These are phyloP conservation scores for Eretmochelys imbricata DNA, from an alignment of 2,113 vertebrate species.

Conservation along the genomic window DNA sequence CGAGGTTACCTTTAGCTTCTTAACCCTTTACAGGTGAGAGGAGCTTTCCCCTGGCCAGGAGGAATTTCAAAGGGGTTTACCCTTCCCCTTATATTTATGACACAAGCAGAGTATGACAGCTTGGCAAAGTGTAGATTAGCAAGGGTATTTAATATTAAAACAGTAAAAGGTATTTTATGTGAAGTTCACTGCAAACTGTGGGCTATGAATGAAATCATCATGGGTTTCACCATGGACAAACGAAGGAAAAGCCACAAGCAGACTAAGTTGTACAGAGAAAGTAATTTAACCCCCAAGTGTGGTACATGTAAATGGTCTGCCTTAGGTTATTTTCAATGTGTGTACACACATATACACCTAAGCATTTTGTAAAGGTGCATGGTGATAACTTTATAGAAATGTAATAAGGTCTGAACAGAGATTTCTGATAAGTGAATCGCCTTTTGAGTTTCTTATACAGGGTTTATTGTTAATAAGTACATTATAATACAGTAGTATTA, in stretches of 20 bases:
- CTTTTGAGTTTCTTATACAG: neutral
- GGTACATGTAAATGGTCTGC: fast-evolving
- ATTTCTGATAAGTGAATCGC: slow-evolving; percentile 3
- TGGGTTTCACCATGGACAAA: neutral
- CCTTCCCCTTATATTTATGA: no score
- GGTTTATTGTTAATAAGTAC: neutral
- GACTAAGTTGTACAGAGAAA: neutral
- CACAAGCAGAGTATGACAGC: slow-evolving; percentile 12
- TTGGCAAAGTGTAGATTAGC: slow-evolving; percentile 41
- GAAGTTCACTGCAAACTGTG: neutral
- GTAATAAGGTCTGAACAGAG: neutral
- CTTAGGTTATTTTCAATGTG: neutral
- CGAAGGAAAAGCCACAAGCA: neutral
- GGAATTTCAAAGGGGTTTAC: no score
- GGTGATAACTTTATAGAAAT: neutral
- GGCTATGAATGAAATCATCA: neutral
- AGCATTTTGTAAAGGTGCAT: neutral
- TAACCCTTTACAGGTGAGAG: no score
- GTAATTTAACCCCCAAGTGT: neutral
- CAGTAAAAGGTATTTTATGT: neutral
- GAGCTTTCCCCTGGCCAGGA: no score
- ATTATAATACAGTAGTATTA: neutral
- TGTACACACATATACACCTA: neutral
- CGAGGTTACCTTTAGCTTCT: no score
- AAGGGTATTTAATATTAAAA: slow-evolving; percentile 6